Evolutionary conservation across 2,888 invertebrate genomes (phyloP).

Genomic region (Diogma glabrata): DNA sequence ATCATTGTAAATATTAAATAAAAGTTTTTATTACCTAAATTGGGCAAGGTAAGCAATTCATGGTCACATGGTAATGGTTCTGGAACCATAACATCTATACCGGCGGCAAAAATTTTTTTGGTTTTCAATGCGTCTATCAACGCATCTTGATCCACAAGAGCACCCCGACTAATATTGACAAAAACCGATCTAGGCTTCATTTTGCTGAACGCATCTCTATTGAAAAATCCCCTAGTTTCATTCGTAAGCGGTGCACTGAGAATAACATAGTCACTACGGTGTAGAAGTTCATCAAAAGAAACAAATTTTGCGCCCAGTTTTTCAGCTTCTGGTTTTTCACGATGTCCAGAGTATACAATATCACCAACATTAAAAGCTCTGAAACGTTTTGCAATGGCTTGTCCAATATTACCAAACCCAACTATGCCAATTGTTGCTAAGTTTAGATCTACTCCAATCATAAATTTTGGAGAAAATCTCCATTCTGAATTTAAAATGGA

Average conservation of each 20-base stretch:
- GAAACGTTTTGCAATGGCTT: slow-evolving; percentile 53
- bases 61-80: slow-evolving; percentile 77
- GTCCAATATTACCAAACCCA: slow-evolving; percentile 64
- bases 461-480: slow-evolving; percentile 53
- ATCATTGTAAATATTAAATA: no score
- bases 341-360: slow-evolving; percentile 58
- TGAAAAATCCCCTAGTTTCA: slow-evolving; percentile 50
- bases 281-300: slow-evolving; percentile 45
- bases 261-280: slow-evolving; percentile 54
- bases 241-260: slow-evolving; percentile 47
- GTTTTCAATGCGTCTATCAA: slow-evolving; percentile 63
- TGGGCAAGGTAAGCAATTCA: slow-evolving; percentile 64
- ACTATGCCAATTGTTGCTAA: slow-evolving; percentile 65
- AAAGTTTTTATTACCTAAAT: slow-evolving; percentile 55
- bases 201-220: slow-evolving; percentile 44
- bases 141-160: slow-evolving; percentile 68
- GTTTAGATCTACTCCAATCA: slow-evolving; percentile 58
- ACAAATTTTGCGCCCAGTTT: slow-evolving; percentile 45
- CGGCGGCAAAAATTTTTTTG: slow-evolving; percentile 72
- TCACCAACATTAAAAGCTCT: slow-evolving; percentile 52
- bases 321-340: slow-evolving; percentile 47
- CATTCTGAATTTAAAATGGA: slow-evolving; percentile 44
- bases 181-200: slow-evolving; percentile 58
- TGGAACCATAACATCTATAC: slow-evolving; percentile 82
- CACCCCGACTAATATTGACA: slow-evolving; percentile 55